A percentile compares a stretch with the other conserved stretches of the same genome.
Conservation (phyloP, 2,113 vertebrate species). For the Lepus timidus region DNA sequence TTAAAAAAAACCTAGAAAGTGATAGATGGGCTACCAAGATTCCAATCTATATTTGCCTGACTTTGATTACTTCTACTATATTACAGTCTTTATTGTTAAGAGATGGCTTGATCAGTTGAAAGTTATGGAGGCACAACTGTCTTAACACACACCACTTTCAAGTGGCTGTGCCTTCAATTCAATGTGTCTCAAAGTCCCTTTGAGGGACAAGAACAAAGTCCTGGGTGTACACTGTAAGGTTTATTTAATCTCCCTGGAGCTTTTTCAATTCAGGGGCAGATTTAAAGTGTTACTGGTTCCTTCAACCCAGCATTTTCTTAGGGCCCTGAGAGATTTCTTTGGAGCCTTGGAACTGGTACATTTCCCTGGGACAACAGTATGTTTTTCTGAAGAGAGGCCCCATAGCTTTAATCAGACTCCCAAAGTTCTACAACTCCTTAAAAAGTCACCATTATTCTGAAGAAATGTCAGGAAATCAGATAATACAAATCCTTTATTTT, state of each 20-base stretch:
- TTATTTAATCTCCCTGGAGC: background rate
- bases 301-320: slow-evolving; percentile 12
- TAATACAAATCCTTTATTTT: slow-evolving; percentile 40
- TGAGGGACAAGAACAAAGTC: slow-evolving; percentile 6
- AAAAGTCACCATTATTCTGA: slow-evolving; percentile 32
- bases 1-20: background rate
- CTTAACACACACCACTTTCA: background rate
- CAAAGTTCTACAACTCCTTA: slow-evolving; percentile 30
- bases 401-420: slow-evolving; percentile 51
- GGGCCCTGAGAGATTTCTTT: slow-evolving; percentile 38
- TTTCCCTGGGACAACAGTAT: slow-evolving; percentile 6
- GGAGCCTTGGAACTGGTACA: background rate
- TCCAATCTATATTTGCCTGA: background rate
- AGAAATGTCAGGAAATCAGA: slow-evolving; percentile 14
- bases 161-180: background rate
- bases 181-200: background rate
- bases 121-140: background rate
- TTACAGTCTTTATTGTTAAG: background rate
- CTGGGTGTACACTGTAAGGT: background rate
- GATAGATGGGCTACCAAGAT: background rate
- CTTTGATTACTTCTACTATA: background rate
- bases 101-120: slow-evolving; percentile 11
- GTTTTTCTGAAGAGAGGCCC: slow-evolving; percentile 20
- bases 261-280: background rate
- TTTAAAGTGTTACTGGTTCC: slow-evolving; percentile 18